Percentiles rank a stretch among this genome's conserved stretches.
These are phyloP conservation scores for Symphodus melops DNA, from an alignment of 2,113 vertebrate genomes.

Conservation along the genomic window DNA sequence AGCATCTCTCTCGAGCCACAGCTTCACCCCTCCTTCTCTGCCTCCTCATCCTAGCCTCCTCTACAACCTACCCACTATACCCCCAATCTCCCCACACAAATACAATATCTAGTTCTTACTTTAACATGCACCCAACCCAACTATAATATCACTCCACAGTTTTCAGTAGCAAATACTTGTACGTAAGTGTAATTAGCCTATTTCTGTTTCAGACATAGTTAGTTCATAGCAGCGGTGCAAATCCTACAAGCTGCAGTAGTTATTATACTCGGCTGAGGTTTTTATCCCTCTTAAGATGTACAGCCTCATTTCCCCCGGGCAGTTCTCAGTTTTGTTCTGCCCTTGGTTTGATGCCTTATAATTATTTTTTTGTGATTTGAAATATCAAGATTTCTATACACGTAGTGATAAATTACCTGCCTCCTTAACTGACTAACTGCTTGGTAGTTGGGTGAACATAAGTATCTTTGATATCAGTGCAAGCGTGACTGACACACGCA, in stretches of 20 bases:
- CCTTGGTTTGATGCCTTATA: background rate
- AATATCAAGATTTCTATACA: background rate
- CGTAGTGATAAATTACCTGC: background rate
- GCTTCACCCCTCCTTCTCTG: slow-evolving; percentile 39
- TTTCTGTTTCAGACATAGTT: background rate
- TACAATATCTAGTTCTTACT: slow-evolving; percentile 53
- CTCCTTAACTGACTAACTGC: background rate
- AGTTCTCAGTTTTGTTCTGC: background rate
- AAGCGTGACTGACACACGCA: slow-evolving; percentile 33
- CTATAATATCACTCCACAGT: slow-evolving; percentile 19
- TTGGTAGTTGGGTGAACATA: background rate
- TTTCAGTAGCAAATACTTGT: background rate
- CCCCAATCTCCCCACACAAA: slow-evolving; percentile 24
- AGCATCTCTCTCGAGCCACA: slow-evolving; percentile 66
- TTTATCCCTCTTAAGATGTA: background rate
- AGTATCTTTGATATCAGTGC: background rate
- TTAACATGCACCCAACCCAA: slow-evolving; percentile 58
- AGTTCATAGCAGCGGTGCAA: background rate
- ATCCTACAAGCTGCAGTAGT: background rate
- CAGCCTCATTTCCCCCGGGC: background rate
- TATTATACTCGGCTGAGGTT: background rate
- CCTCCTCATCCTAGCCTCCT: slow-evolving; percentile 27
- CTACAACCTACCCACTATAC: slow-evolving; percentile 17
- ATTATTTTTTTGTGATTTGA: background rate
- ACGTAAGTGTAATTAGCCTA: background rate